phyloP scores from a whole-genome alignment of 2,797 vertebrate species.

The Tiaroga cobitis region DNA sequence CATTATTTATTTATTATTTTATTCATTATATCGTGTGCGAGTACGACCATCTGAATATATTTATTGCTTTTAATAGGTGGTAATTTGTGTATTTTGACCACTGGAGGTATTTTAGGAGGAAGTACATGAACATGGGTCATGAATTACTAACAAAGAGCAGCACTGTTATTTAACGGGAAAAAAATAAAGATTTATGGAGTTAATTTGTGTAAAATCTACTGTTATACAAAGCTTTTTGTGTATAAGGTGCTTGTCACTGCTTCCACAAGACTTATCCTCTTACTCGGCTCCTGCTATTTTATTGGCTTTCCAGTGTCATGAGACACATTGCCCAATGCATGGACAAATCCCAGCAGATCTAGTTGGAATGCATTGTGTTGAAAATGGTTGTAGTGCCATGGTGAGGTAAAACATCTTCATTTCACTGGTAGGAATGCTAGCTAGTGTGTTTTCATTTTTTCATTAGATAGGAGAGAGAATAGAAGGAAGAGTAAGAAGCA shows the following conservation, averaged over 20 bases:
- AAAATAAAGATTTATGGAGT: slow-evolving; percentile 10
- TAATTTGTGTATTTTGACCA: not conserved
- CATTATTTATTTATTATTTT: not conserved
- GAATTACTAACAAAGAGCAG: slow-evolving; percentile 38
- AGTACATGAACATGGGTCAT: slow-evolving; percentile 22
- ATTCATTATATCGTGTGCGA: not conserved
- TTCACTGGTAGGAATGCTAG: not conserved
- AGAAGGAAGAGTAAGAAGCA: slow-evolving; percentile 5
- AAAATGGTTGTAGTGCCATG: not conserved
- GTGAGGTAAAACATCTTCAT: not conserved
- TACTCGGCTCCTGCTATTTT: slow-evolving; percentile 32
- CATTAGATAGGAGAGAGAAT: not conserved
- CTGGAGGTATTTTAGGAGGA: not conserved
- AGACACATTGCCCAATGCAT: slow-evolving; percentile 28
- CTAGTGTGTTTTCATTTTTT: not conserved
- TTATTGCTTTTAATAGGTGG: not conserved
- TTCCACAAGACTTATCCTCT: slow-evolving; percentile 30
- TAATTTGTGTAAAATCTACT: slow-evolving; percentile 34
- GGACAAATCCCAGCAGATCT: slow-evolving; percentile 39
- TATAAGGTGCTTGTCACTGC: slow-evolving; percentile 24
- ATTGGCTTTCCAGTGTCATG: slow-evolving; percentile 37
- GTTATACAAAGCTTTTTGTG: slow-evolving; percentile 36
- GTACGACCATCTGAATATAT: not conserved
- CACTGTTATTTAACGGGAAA: not conserved
- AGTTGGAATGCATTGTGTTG: slow-evolving; percentile 13